Percentiles rank a stretch among this genome's conserved stretches.
Conservation (phyloP, 2,113 vertebrate genomes). For the Mesoclemmys tuberculata region DNA sequence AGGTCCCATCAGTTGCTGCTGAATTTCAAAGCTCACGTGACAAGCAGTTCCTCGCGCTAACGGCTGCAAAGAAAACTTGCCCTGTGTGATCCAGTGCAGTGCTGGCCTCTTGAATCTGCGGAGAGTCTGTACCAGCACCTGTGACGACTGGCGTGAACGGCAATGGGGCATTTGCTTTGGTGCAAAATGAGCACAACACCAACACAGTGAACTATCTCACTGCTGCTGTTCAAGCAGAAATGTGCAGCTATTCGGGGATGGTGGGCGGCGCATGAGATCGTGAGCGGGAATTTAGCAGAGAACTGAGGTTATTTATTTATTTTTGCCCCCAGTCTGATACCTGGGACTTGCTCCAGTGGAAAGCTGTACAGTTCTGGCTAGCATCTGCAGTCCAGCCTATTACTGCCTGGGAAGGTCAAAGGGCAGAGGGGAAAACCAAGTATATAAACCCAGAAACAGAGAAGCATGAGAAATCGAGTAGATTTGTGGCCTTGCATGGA, state of each 20-base stretch:
- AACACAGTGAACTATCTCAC: neutral
- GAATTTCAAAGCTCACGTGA: neutral
- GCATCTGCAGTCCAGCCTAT: neutral
- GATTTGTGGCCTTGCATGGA: neutral
- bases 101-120: neutral
- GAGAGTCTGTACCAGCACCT: neutral
- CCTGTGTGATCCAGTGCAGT: neutral
- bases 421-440: neutral
- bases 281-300: neutral
- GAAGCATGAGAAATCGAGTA: neutral
- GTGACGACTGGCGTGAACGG: neutral
- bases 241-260: neutral
- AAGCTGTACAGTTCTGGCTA: neutral
- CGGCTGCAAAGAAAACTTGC: neutral
- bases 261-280: neutral
- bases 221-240: neutral
- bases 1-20: neutral
- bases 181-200: neutral
- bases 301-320: neutral
- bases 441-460: neutral
- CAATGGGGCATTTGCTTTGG: no score
- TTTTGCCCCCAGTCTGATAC: neutral
- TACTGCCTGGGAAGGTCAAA: neutral
- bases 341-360: neutral
- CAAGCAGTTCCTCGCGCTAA: neutral